phyloP scores from a whole-genome alignment of 2,888 invertebrate genomes.

The Acanthosoma haemorrhoidale region DNA sequence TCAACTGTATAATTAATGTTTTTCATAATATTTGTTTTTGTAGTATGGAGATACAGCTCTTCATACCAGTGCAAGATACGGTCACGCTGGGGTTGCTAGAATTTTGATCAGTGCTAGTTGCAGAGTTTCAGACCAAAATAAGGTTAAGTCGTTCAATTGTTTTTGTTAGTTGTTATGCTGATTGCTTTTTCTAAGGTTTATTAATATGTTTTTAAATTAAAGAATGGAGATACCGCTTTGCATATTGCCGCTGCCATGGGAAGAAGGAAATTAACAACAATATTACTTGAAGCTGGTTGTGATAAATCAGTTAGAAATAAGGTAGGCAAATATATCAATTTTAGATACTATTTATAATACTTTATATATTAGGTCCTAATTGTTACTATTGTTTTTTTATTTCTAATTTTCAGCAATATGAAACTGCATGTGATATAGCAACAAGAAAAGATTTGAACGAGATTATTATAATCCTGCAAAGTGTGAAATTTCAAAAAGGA shows the following conservation, averaged over 20 bases:
- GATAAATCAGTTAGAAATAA: constrained; percentile 67
- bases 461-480: constrained; percentile 70
- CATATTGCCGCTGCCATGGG: constrained; percentile 95
- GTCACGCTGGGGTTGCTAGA: constrained; percentile 91
- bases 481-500: constrained; percentile 33
- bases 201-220: constrained; percentile 23
- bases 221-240: constrained; percentile 88
- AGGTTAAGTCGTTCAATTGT: constrained; percentile 49
- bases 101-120: constrained; percentile 88
- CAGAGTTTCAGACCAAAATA: constrained; percentile 81
- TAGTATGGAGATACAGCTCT: constrained; percentile 92
- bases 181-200: not conserved
- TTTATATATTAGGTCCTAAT: not conserved
- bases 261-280: constrained; percentile 80
- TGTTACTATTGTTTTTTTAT: not conserved
- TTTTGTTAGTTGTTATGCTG: not conserved
- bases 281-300: constrained; percentile 81
- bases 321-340: constrained; percentile 44
- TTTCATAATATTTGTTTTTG: too few species aligned
- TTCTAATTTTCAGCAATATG: constrained; percentile 57
- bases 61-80: constrained; percentile 91
- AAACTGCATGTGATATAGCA: constrained; percentile 86
- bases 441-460: constrained; percentile 78
- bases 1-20: too few species aligned
- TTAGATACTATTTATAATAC: not conserved